Conservation (phyloP, 1,140 invertebrate species). For the Drosophila fuyamai region DNA sequence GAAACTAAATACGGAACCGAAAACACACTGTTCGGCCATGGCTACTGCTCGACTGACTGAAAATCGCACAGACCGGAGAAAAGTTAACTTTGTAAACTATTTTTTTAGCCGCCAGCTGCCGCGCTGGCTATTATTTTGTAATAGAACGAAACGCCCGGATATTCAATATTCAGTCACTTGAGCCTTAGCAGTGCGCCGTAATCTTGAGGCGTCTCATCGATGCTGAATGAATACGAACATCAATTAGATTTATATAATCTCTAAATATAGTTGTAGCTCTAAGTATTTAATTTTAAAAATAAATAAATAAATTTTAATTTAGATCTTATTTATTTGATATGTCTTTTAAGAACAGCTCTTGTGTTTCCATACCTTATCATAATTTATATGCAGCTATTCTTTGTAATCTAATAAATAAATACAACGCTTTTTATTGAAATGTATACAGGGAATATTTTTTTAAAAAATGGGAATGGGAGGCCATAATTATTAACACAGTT, state of each 20-base stretch:
- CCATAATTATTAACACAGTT: too few species aligned
- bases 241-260: constrained; percentile 80
- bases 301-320: constrained; percentile 84
- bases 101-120: constrained; percentile 56
- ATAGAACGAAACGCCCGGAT: constrained; percentile 25
- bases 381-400: constrained; percentile 81
- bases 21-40: constrained; percentile 57
- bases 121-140: constrained; percentile 40
- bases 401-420: constrained; percentile 82
- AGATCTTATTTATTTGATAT: constrained; percentile 81
- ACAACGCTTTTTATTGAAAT: constrained; percentile 82
- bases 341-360: constrained; percentile 83
- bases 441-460: constrained; percentile 26
- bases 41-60: constrained; percentile 84
- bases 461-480: too few species aligned
- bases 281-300: constrained; percentile 83
- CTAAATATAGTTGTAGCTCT: constrained; percentile 78
- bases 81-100: constrained; percentile 71
- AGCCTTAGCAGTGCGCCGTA: constrained; percentile 72
- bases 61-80: constrained; percentile 44
- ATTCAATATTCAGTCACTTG: constrained; percentile 84
- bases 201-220: constrained; percentile 45
- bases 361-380: constrained; percentile 81
- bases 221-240: constrained; percentile 74
- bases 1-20: constrained; percentile 62